phyloP scores from a whole-genome alignment of 2,113 vertebrate genomes.

The Progne subis region DNA sequence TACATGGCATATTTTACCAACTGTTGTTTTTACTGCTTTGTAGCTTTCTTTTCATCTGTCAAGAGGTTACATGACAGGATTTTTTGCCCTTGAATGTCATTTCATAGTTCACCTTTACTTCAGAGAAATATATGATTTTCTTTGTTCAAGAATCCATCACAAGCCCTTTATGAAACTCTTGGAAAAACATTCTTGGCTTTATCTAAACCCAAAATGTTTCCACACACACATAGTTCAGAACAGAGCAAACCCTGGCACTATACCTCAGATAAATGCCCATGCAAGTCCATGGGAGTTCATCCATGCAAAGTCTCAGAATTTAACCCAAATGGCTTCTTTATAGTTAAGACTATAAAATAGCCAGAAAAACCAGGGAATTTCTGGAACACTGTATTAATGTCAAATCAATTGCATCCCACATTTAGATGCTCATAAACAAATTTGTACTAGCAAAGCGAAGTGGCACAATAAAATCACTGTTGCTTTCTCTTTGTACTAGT shows the following conservation, averaged over 20 bases:
- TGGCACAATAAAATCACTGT: not conserved
- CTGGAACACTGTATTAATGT: not conserved
- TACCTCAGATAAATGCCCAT: not conserved
- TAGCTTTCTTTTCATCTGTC: conserved; percentile 66
- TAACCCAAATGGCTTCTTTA: not conserved
- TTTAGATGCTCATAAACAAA: not conserved
- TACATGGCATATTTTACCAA: conserved; percentile 50
- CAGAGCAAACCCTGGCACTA: not conserved
- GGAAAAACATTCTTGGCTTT: not conserved
- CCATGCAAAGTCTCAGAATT: not conserved
- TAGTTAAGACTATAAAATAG: not conserved
- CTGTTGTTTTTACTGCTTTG: conserved; percentile 49
- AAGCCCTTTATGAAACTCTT: conserved; percentile 26
- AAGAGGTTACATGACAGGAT: conserved; percentile 60
- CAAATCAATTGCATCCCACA: not conserved
- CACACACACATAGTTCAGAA: not conserved
- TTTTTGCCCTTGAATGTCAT: conserved; percentile 48
- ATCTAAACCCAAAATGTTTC: not conserved
- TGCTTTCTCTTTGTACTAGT: not conserved
- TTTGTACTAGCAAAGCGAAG: not conserved
- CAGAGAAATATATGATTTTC: conserved; percentile 26
- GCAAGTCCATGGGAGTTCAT: not conserved
- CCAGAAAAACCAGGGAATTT: not conserved
- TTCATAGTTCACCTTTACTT: conserved; percentile 56
- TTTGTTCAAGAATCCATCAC: conserved; percentile 23